These are phyloP conservation scores for Neoaliturus tenellus DNA, from an alignment of 2,888 invertebrate genomes.

Conservation along the genomic window DNA sequence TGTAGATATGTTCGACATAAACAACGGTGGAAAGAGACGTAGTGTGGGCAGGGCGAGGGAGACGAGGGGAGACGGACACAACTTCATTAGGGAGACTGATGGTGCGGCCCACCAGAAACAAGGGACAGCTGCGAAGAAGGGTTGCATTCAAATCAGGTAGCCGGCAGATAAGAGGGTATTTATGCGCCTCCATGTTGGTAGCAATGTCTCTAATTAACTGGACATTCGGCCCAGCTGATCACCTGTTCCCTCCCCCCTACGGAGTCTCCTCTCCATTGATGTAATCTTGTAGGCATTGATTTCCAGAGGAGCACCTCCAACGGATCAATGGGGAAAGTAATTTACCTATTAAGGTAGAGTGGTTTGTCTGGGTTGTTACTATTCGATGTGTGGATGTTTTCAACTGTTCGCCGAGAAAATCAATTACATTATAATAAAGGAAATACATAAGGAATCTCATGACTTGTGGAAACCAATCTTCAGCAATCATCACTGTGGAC, in stretches of 20 bases:
- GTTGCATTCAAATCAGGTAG: slow-evolving; percentile 54
- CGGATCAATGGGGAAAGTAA: too few relatives aligned
- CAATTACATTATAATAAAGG: too few relatives aligned
- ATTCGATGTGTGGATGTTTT: too few relatives aligned
- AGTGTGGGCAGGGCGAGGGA: slow-evolving; percentile 16
- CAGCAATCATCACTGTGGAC: too few relatives aligned
- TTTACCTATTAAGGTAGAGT: too few relatives aligned
- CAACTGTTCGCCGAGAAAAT: too few relatives aligned
- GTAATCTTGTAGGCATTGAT: slow-evolving; percentile 4
- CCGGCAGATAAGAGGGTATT: slow-evolving; percentile 53
- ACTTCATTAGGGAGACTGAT: slow-evolving; percentile 46
- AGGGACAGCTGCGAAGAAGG: slow-evolving; percentile 52
- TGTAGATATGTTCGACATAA: slow-evolving; percentile 1
- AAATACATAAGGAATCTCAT: too few relatives aligned
- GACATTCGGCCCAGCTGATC: slow-evolving; percentile 45
- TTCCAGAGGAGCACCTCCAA: neutral
- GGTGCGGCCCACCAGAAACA: slow-evolving; percentile 46
- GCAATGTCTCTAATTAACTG: slow-evolving; percentile 51
- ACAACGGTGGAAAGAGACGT: slow-evolving; percentile 26
- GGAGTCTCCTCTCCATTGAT: neutral
- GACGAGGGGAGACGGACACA: slow-evolving; percentile 16
- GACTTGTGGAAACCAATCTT: too few relatives aligned
- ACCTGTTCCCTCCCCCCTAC: slow-evolving; percentile 19
- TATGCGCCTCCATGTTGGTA: slow-evolving; percentile 52
- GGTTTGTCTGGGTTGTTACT: too few relatives aligned